Base-by-base conservation (phyloP, 2,888 invertebrate genomes). In the Eilema depressum region DNA sequence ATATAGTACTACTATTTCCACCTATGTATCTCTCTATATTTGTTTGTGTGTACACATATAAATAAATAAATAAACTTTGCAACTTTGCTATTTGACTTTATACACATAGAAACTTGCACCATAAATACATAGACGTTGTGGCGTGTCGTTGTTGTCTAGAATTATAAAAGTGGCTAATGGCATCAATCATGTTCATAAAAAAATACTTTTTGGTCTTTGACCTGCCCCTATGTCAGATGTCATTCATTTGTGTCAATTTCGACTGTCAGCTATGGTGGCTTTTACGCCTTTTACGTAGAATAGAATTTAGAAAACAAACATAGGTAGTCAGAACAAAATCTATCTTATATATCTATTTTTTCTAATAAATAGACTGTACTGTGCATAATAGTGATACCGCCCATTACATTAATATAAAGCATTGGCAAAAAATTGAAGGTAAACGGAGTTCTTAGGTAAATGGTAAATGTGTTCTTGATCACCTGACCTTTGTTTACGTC, bases 401-500 rank as follows among this genome's bases (percentile, higher is more conserved):
- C 8, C 59, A 28, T 28, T 57, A 23, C 0, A 57, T 12, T 57
- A 12, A 4, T 14, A 25, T 25, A 25, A n/a, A 23, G 17, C 11
- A 59, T 59, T 28, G 12, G 2, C 7, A 23, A 14, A 8, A 59
- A 70, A 60, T 59, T 68, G 23, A 68, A 76, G 73, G 74, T 79
- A 78, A 64, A 66, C 25, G 5, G 14, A 56, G 20, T 63, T 17
- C 63, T 41, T 59, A 73, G 53, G 33, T 76, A 76, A 73, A 79
- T 78, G 53, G 33, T 76, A 76, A 73, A 79, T 78, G 71, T 75
- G 20, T 62, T 17, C 69, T 65, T 26, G 57, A 80, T 76, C 81
- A 83, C 71, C 77, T 86, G 85, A 81, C 78, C 77, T 84, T 85
- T 88, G 86, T 85, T 78, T 79, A 74, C 76, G 70, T 73, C 70